Evolutionary conservation across 2,113 vertebrate genomes (phyloP).

Genomic region (Manacus vitellinus): DNA sequence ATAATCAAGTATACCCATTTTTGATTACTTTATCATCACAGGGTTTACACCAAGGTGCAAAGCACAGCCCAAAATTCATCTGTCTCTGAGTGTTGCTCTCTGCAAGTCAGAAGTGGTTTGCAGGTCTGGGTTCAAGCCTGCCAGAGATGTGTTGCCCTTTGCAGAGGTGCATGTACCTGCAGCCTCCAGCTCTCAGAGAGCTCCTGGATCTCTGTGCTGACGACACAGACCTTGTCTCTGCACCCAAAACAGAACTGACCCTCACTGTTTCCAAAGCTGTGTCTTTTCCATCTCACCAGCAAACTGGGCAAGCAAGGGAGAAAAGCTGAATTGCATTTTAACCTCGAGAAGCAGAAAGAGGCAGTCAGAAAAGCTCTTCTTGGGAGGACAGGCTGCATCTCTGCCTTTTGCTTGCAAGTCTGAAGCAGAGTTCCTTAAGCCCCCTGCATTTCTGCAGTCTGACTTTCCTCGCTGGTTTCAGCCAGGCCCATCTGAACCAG

Average conservation of each 20-base stretch:
- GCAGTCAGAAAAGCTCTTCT: background rate
- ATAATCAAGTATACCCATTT: conserved; percentile 18
- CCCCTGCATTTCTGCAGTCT: background rate
- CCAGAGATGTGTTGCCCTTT: background rate
- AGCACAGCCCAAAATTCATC: background rate
- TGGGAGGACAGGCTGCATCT: background rate
- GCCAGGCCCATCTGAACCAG: background rate
- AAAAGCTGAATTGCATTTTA: background rate
- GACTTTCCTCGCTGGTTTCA: background rate
- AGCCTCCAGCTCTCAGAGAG: background rate
- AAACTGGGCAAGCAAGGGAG: background rate
- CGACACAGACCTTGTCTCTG: background rate
- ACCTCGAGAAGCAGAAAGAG: background rate
- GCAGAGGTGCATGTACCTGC: background rate
- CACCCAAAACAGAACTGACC: background rate
- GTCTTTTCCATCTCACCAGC: too few species aligned
- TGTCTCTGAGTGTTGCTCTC: background rate
- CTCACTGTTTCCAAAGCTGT: background rate
- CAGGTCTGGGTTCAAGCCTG: background rate
- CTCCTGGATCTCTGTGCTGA: background rate
- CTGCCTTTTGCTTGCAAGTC: background rate
- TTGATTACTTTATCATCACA: conserved; percentile 6
- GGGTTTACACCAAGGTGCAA: background rate
- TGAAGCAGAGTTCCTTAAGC: background rate
- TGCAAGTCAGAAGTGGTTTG: background rate